Evolutionary conservation across 2,888 invertebrate species (phyloP), one percentile per base, ranked within the genome.

Genomic region (Spialia ferax): DNA sequence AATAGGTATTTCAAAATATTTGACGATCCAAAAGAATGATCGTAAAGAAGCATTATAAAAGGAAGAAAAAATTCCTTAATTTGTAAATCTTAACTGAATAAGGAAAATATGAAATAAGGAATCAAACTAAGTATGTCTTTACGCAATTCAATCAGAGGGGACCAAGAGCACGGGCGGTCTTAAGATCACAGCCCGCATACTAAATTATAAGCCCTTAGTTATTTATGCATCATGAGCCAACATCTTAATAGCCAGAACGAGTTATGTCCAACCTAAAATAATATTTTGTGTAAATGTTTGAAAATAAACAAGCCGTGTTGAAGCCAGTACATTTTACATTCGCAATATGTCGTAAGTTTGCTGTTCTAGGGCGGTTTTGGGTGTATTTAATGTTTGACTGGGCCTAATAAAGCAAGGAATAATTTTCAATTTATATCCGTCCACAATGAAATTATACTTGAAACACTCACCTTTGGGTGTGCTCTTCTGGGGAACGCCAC

Each of bases 401-500:
- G 83, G 80, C 86, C 84, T 87, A 87, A 82, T 83, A 85, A 84
- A 79, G 72, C 73, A 70, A 80, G 84, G 80, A 87, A 83, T 82
- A 81, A 81, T 81, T 82, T 84, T 82, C 79, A 84, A 84, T 87
- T 87, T 86, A 85, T 79, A 79, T 79, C 75, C 75, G 71, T 74
- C 78, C 78, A 71, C 79, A 74, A 73, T 77, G 75, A 79, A 82
- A 75, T 77, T 76, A 76, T 80, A 74, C 81, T 80, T 79, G 71
- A 76, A 77, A 73, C 68, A 77, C 97, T 97, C 95, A 99, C 99
- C 97, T 99, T 99, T 94, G 99, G 98, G 95, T 99, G 99, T 95
- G 98, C 98, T 96, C 98, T 96, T 95, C 99, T 97, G 81, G 99
- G 99, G 95, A 99, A 99, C 92, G 99, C 99, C 94, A 99, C 99